Conservation (phyloP, 1,140 invertebrate genomes). For the Parasteatoda tepidariorum region DNA sequence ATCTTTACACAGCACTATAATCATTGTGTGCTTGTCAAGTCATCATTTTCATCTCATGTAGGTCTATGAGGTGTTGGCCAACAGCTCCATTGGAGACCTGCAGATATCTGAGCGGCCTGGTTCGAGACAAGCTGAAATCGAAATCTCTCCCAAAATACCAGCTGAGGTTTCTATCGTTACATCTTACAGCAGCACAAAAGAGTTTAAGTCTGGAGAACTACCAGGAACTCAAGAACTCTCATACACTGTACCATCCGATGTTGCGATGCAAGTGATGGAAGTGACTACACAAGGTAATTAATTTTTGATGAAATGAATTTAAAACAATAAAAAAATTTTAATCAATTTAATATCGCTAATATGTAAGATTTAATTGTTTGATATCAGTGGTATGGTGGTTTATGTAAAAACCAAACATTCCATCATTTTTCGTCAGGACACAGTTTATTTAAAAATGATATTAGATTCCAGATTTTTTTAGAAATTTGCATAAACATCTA, state of each 20-base stretch:
- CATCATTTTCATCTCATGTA: too few species aligned
- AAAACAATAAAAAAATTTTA: not conserved
- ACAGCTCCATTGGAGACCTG: conserved; percentile 50
- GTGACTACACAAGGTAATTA: conserved; percentile 54
- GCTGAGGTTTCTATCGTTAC: conserved; percentile 36
- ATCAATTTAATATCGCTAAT: too few species aligned
- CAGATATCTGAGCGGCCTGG: conserved; percentile 34
- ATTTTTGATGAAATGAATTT: not conserved
- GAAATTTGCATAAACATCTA: too few species aligned
- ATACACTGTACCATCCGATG: conserved; percentile 38
- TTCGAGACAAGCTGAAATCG: conserved; percentile 26
- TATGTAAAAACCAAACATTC: too few species aligned
- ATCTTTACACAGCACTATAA: too few species aligned
- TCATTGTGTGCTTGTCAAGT: too few species aligned
- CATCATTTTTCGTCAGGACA: too few species aligned
- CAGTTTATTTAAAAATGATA: too few species aligned
- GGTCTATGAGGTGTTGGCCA: conserved; percentile 46
- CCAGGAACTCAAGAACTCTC: conserved; percentile 38
- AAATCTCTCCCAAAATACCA: conserved; percentile 22
- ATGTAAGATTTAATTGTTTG: too few species aligned
- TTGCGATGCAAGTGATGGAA: conserved; percentile 57
- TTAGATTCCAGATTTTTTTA: too few species aligned
- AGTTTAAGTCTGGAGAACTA: conserved; percentile 47
- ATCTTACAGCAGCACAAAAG: conserved; percentile 17
- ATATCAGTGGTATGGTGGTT: too few species aligned